Evolutionary conservation across 2,888 invertebrate genomes (phyloP), one percentile per base, ranked within the genome.

Genomic region (Bimastos eiseni): DNA sequence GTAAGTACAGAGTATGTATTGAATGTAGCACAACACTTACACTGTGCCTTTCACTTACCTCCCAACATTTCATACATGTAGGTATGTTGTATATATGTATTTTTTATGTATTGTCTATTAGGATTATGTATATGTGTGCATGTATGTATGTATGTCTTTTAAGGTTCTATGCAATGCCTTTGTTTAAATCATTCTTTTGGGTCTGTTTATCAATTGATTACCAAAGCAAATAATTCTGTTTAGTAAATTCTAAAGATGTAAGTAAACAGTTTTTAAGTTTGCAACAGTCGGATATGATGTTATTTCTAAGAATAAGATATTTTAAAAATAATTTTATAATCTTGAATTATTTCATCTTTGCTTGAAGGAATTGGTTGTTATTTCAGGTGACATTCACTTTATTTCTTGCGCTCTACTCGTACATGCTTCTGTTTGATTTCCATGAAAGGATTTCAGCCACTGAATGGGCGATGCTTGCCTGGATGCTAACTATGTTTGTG

Each of bases 381-480:
- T 36, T 86, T 37, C 86, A 86, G 86, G 86, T 86, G 34, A 86
- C 36, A 36, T 95, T 95, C 92, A 89, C 94, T n/a, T 90, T 93
- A 17, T 95, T 95, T 92, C 93, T 95, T 89, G 49, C 93, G 5
- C 92, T 94, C 84, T 95, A 94, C 93, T 94, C 95, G 13, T 95
- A 95, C 93, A 94, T 95, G 93, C 92, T 95, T 37, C 93, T 95
- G 91, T 95, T 95, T 91, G 95, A 94, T 91, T 95, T 94, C 92
- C 92, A 93, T 24, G 91, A 92, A 36, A 44, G 91, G 38, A 93
- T 94, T 44, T 92, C 93, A 21, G 92, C 93, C 33, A 90, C 94
- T 21, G 95, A 95, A 92, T 93, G 93, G 86, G 89, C 95, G 19
- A 93, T 94, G 83, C 93, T 95, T 44, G 89, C 93, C 19, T 95